These are phyloP conservation scores for human DNA, from an alignment of 2,113 vertebrate genomes.

Conservation along the genomic window DNA sequence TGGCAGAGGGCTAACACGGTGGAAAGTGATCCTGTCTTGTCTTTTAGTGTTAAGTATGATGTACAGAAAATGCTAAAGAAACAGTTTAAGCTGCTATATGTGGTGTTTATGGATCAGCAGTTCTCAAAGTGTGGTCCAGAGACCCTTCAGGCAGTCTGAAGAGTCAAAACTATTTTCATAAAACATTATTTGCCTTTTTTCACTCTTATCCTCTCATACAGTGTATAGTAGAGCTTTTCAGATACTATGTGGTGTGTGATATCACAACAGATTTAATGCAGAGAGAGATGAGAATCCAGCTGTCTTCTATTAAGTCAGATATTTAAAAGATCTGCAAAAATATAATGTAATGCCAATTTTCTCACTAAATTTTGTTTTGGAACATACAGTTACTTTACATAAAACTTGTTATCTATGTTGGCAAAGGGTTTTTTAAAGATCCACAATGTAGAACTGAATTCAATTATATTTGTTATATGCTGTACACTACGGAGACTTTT, in stretches of 20 bases:
- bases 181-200: neutral
- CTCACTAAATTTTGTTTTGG: neutral
- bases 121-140: conserved; percentile 4
- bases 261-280: neutral
- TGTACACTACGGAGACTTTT: no score
- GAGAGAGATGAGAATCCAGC: neutral
- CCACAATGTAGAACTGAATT: no score
- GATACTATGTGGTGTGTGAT: neutral
- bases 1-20: neutral
- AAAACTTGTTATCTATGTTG: neutral
- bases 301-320: neutral
- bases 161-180: neutral
- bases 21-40: neutral
- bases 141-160: neutral
- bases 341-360: neutral
- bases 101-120: neutral
- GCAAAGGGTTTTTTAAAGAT: no score
- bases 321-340: neutral
- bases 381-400: conserved; percentile 13
- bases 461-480: no score
- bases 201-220: neutral
- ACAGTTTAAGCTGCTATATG: neutral
- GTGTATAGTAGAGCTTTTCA: neutral
- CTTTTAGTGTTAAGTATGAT: conserved; percentile 6
- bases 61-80: neutral